These are phyloP conservation scores for Mystacides longicornis DNA, from an alignment of 2,888 invertebrate species.

Conservation along the genomic window DNA sequence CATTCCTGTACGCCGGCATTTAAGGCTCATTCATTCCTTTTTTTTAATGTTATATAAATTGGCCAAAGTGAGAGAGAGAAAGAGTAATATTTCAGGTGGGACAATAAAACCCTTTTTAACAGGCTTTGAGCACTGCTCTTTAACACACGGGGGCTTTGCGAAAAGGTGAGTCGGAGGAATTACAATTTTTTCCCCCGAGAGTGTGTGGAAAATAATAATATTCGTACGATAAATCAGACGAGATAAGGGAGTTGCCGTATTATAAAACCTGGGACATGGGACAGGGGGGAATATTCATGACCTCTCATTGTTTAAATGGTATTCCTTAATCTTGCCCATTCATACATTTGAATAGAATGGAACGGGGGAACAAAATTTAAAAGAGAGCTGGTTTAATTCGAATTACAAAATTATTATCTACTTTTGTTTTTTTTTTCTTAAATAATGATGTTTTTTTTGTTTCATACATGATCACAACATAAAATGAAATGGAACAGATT, in stretches of 20 bases:
- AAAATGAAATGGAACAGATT: too few species aligned
- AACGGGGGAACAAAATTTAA: too few species aligned
- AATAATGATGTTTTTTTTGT: background rate
- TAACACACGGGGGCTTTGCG: background rate
- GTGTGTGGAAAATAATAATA: background rate
- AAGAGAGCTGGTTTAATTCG: too few species aligned
- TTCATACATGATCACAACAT: too few species aligned
- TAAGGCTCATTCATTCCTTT: too few species aligned
- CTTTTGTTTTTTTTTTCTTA: background rate
- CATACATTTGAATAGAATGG: too few species aligned
- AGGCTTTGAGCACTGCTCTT: slow-evolving; percentile 2
- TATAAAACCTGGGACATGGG: background rate
- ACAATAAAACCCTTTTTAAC: slow-evolving; percentile 2
- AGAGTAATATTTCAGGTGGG: background rate
- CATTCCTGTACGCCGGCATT: too few species aligned
- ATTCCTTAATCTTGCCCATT: background rate
- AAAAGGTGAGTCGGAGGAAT: background rate
- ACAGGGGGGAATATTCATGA: background rate
- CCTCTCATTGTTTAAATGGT: background rate
- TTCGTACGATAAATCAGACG: background rate
- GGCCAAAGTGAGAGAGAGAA: too few species aligned
- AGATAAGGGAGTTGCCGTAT: background rate
- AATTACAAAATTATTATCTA: too few species aligned
- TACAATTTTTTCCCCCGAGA: background rate
- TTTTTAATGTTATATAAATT: too few species aligned